A percentile compares a stretch with the other conserved stretches of the same genome.
These are phyloP conservation scores for Enhydra lutris DNA, from an alignment of 2,113 vertebrate genomes.

Conservation along the genomic window DNA sequence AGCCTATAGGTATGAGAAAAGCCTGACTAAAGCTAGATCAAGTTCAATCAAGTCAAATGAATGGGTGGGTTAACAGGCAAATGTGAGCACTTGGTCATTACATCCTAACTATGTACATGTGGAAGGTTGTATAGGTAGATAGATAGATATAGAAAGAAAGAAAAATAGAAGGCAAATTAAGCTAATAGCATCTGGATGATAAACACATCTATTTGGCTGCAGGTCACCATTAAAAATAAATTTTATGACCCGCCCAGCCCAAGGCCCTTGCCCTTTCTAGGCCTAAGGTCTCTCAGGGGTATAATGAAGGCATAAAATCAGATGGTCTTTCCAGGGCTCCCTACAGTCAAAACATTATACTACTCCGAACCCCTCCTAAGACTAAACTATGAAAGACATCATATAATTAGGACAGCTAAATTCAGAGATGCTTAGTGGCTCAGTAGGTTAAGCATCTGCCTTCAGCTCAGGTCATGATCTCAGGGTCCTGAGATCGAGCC, in stretches of 20 bases:
- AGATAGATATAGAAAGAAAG: too few species aligned
- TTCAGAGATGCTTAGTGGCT: not conserved
- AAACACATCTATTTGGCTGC: not conserved
- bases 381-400: not conserved
- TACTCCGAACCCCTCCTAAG: not conserved
- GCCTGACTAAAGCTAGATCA: not conserved
- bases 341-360: too few species aligned
- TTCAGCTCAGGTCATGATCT: not conserved
- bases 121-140: not conserved
- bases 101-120: not conserved
- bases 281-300: not conserved
- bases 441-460: not conserved
- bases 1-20: not conserved
- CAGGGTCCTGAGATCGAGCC: not conserved
- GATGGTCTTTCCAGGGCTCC: too few species aligned
- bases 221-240: not conserved
- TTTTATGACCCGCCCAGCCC: not conserved
- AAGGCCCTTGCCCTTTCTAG: not conserved
- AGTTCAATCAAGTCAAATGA: not conserved
- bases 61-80: not conserved
- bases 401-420: rapidly evolving
- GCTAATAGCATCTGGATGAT: not conserved
- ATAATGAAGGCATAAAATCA: not conserved
- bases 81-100: not conserved
- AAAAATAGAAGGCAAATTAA: not conserved